Base-by-base conservation (phyloP, 2,888 invertebrate genomes). In the Plebejus melissa region DNA sequence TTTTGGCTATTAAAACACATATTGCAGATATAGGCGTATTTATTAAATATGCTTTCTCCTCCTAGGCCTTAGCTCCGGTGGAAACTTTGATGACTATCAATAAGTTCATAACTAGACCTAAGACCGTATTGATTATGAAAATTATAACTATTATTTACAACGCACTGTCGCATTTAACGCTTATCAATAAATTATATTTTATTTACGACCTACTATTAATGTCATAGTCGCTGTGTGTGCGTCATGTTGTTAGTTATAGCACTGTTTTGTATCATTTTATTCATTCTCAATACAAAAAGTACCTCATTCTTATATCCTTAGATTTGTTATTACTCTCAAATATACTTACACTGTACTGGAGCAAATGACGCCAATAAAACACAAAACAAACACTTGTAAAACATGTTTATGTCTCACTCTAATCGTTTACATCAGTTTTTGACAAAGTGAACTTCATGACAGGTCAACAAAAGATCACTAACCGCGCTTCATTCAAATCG, bases 311-410 rank as follows among this genome's bases (percentile, higher is more conserved):
- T 4, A 5, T 4, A 36, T 4, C n/a, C 13, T 38, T 32, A 9
- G 41, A 16, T 69, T 69, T 32, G 32, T n/a, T 69, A 16, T 69
- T 69, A 38, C 32, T 22, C 22, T 9, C 22, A 36, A 71, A 46
- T 46, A 74, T 76, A 77, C 77, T 77, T 28, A 77, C 77, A 74
- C 76, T 82, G 82, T 79, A 80, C 80, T 79, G 78, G 76, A 77
- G 80, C 76, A 58, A 77, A 77, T 32, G 74, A 77, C 71, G 75
- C 75, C 74, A 79, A 74, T 71, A 75, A 78, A 77, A 80, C 80
- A 77, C 70, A 78, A 69, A 79, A 76, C 58, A 82, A 76, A 77
- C 79, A 81, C 79, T 78, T 76, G 70, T 76, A 76, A 82, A 82
- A 81, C 58, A 76, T 81, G 28, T 75, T 78, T 72, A 74, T 76